Conservation (phyloP, 2,888 invertebrate species). For the Parnassius smintheus region DNA sequence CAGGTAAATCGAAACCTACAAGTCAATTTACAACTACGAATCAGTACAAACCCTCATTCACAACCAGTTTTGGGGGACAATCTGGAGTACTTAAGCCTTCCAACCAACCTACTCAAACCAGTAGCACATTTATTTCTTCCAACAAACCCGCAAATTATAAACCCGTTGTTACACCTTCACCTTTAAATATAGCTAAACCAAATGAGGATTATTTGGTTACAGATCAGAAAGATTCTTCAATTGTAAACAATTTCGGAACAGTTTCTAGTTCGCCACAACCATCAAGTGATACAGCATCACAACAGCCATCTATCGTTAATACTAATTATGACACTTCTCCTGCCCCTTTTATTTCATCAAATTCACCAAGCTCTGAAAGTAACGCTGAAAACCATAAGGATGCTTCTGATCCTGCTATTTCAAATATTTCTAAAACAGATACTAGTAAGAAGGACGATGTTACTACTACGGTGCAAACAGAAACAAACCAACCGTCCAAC, state of each 20-base stretch:
- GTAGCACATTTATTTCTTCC: neutral
- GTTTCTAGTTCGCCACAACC: no score
- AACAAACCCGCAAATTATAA: conserved; percentile 1
- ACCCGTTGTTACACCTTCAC: conserved; percentile 12
- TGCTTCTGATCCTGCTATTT: conserved; percentile 2
- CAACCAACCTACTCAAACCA: no score
- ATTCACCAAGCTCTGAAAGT: no score
- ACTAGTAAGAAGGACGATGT: neutral
- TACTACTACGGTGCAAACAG: conserved; percentile 5
- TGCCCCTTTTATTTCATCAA: no score
- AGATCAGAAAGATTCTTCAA: conserved; percentile 7
- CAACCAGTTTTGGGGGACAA: conserved; percentile 3
- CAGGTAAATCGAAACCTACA: conserved; percentile 20
- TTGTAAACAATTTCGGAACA: neutral
- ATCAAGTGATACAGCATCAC: neutral
- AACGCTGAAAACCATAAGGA: no score
- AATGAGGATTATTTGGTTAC: neutral
- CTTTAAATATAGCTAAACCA: conserved; percentile 10
- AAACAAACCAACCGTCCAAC: neutral
- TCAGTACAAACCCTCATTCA: conserved; percentile 18
- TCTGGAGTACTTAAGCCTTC: neutral
- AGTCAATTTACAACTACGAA: conserved; percentile 9
- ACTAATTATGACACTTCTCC: neutral
- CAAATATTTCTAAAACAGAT: neutral
- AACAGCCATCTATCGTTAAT: neutral